These are phyloP conservation scores for Lochmaea capreae DNA, from an alignment of 2,888 invertebrate species.

Conservation along the genomic window DNA sequence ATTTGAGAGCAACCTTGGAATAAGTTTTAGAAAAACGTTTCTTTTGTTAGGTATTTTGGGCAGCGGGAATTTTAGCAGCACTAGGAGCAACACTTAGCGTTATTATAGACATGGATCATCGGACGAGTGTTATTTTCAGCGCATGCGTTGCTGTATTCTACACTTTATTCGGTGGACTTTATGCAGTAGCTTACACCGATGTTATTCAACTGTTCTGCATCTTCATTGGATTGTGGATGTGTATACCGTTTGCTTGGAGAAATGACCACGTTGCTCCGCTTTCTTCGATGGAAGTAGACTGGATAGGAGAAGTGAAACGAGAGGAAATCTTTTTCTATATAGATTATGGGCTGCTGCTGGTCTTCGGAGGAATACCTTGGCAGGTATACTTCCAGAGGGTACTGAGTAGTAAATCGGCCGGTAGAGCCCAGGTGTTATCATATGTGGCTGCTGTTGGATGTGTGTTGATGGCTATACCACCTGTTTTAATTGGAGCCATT, in stretches of 20 bases:
- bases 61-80: conserved; percentile 96
- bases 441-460: conserved; percentile 97
- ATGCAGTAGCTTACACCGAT: conserved; percentile 98
- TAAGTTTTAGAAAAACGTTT: neutral
- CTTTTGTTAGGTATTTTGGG: conserved; percentile 80
- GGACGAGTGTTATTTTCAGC: conserved; percentile 92
- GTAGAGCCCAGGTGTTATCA: conserved; percentile 91
- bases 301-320: conserved; percentile 85
- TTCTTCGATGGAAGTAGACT: conserved; percentile 85
- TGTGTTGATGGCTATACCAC: conserved; percentile 96
- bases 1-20: too few species aligned
- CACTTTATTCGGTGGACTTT: conserved; percentile 97
- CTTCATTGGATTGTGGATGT: conserved; percentile 97
- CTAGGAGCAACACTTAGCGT: conserved; percentile 96
- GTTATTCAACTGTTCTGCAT: conserved; percentile 98
- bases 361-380: conserved; percentile 98
- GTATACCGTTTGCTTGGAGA: conserved; percentile 95
- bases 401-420: conserved; percentile 94
- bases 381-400: conserved; percentile 99
- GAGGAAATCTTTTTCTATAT: conserved; percentile 84
- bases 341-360: conserved; percentile 88
- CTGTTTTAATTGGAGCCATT: conserved; percentile 96
- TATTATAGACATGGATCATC: conserved; percentile 95
- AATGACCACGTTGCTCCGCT: conserved; percentile 88
- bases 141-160: conserved; percentile 97